These are phyloP conservation scores for Orientallactaga bullata DNA, from an alignment of 2,113 vertebrate species.

Conservation along the genomic window DNA sequence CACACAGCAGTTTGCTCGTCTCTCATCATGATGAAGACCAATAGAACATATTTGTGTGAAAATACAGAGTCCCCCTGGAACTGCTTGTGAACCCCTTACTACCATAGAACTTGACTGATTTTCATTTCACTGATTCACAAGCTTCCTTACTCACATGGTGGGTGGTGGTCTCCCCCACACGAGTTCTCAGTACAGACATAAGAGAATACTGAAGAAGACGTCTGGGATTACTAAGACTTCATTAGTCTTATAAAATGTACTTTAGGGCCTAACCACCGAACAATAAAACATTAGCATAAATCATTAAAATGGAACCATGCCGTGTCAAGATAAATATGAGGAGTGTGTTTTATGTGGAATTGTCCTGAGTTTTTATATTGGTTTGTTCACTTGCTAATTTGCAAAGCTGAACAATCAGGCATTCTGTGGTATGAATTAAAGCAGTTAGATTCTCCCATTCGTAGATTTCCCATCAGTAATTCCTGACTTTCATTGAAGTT, in stretches of 20 bases:
- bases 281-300: conserved; percentile 80
- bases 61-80: conserved; percentile 60
- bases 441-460: conserved; percentile 68
- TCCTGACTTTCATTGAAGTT: conserved; percentile 28
- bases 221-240: conserved; percentile 79
- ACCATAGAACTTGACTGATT: conserved; percentile 56
- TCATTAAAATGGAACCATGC: conserved; percentile 78
- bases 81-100: conserved; percentile 40
- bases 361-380: conserved; percentile 72
- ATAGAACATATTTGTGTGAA: conserved; percentile 70
- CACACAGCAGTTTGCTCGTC: conserved; percentile 73
- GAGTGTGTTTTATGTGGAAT: conserved; percentile 74
- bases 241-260: conserved; percentile 79
- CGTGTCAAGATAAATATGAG: conserved; percentile 74
- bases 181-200: conserved; percentile 70
- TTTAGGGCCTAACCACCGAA: conserved; percentile 74
- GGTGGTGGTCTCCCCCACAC: conserved; percentile 71
- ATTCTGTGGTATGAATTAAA: conserved; percentile 58
- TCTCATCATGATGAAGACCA: conserved; percentile 72
- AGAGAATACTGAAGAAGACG: conserved; percentile 69
- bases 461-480: conserved; percentile 59
- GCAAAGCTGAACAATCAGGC: conserved; percentile 62
- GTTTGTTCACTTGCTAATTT: conserved; percentile 76
- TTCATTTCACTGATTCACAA: conserved; percentile 66
- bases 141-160: conserved; percentile 53